These are phyloP conservation scores for Agrilus planipennis DNA, from an alignment of 1,140 invertebrate genomes.

Conservation along the genomic window DNA sequence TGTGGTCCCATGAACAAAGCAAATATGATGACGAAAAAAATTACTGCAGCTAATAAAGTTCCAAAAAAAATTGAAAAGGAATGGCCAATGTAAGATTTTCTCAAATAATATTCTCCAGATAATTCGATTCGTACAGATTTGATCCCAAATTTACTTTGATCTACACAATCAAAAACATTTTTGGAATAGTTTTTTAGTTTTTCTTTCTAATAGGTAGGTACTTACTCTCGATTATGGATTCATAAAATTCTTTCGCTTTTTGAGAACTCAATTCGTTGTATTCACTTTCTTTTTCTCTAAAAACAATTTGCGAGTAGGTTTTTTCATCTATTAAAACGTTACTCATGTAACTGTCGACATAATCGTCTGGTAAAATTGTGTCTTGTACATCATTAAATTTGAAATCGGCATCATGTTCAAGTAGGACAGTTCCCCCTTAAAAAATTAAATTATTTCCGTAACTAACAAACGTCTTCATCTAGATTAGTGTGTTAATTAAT, in stretches of 20 bases:
- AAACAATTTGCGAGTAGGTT: background rate
- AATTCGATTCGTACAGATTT: background rate
- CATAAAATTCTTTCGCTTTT: background rate
- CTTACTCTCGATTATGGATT: background rate
- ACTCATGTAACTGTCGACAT: background rate
- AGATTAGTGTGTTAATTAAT: no score
- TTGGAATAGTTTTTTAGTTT: no score
- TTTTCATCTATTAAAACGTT: background rate
- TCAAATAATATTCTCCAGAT: background rate
- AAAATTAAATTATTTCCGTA: background rate
- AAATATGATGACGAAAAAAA: background rate
- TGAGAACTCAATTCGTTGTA: background rate
- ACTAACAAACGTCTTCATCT: no score
- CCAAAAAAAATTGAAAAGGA: background rate
- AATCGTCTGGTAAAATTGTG: background rate
- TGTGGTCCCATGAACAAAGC: background rate
- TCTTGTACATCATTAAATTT: background rate
- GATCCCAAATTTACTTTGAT: background rate
- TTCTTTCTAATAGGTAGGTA: background rate
- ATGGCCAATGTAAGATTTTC: background rate
- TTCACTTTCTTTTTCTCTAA: background rate
- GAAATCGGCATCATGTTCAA: background rate
- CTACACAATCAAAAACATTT: background rate
- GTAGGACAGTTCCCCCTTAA: background rate
- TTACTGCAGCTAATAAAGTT: background rate